Evolutionary conservation across 1,140 invertebrate species (phyloP).

Genomic region (Globodera ellingtonae): DNA sequence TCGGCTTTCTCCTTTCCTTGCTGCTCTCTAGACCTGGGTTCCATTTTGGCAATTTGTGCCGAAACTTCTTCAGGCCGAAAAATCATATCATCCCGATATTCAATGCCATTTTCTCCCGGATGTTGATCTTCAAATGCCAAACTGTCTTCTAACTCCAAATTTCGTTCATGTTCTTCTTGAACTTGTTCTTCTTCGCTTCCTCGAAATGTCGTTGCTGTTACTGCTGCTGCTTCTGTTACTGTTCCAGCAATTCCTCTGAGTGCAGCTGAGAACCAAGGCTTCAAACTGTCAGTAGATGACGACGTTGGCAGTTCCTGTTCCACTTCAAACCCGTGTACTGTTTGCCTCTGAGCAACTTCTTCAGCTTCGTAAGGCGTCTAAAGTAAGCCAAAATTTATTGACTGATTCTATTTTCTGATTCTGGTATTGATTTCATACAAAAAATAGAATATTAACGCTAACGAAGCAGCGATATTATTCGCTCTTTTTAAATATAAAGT

Average conservation of each 20-base stretch:
- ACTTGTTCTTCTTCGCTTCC: neutral
- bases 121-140: conserved; percentile 10
- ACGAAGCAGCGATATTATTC: no score
- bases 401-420: no score
- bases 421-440: no score
- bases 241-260: neutral
- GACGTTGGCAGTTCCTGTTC: neutral
- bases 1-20: no score
- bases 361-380: conserved; percentile 2
- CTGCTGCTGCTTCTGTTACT: neutral
- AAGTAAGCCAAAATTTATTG: neutral
- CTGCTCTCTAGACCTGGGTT: neutral
- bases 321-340: neutral
- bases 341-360: neutral
- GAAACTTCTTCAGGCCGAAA: neutral
- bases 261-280: neutral
- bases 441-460: no score
- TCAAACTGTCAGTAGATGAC: neutral
- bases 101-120: neutral
- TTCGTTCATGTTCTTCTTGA: conserved; percentile 3
- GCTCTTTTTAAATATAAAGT: no score
- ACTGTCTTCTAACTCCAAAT: conserved; percentile 7
- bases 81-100: neutral
- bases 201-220: neutral
- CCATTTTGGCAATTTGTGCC: neutral